Base-by-base conservation (phyloP, 2,888 invertebrate genomes). In the Dorcus parallelipipedus region DNA sequence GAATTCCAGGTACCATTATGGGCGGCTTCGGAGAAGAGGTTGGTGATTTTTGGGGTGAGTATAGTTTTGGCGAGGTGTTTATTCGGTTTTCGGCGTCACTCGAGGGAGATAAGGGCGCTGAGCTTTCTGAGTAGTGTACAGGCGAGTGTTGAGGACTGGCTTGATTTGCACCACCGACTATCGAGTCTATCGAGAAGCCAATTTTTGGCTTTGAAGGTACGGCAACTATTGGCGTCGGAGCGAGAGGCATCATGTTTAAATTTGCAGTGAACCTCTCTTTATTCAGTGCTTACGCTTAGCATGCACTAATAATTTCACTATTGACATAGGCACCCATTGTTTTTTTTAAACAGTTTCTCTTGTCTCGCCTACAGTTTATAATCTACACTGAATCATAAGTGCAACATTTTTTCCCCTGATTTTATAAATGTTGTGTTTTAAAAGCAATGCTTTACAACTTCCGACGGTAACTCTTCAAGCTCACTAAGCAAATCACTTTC, bases 101-200 rank as follows among this genome's bases (percentile, higher is more conserved):
- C n/a, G 78, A 75, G 6, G 80, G 79, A n/a, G 81, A 79, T 17
- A 78, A 58, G 17, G 78, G 78, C 20, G 76, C 82, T 10, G 82
- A 81, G 55, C 81, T 78, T 64, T 83, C 82, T 10, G 82, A 81
- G 62, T 78, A 83, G 60, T 79, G 81, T 4, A 81, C 76, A 5
- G 83, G 82, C 5, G 82, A 82, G 62, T 78, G 69, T 61, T 74
- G 76, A 9, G 77, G 78, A 55, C 75, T 76, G 9, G 73, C 63
- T 47, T 72, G 73, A 49, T 67, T 69, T 3, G 73, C 75, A 33
- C 89, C 90, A 69, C 94, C 94, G 62, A 95, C 94, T 75, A 95
- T 93, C 74, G 93, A 93, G 82, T 95, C 95, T 80, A 95, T 95
- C 75, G 93, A 93, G 78, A 95, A 95, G 73, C 94, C 95, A 78